Evolutionary conservation across 2,113 vertebrate genomes (phyloP).

Genomic region (Dicaeum eximium): DNA sequence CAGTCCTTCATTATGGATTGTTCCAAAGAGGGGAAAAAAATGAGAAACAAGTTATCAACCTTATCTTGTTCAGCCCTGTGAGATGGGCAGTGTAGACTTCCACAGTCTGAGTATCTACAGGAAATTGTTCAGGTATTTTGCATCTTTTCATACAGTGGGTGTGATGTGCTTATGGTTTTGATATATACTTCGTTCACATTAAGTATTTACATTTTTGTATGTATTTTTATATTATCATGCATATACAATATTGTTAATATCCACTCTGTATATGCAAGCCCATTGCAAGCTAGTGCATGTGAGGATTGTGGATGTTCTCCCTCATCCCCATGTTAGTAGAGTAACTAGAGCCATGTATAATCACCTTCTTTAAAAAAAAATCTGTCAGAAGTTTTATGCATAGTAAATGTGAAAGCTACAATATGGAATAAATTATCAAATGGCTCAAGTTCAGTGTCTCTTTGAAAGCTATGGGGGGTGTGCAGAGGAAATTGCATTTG

Average conservation of each 20-base stretch:
- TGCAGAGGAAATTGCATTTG: not conserved
- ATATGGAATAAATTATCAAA: conserved; percentile 31
- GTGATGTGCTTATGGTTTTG: not conserved
- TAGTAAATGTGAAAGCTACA: conserved; percentile 21
- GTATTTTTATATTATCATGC: not conserved
- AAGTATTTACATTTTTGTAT: not conserved
- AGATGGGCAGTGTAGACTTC: not conserved
- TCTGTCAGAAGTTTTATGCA: not conserved
- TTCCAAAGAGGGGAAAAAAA: not conserved
- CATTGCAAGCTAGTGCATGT: not conserved
- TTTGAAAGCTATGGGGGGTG: not conserved
- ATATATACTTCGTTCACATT: not conserved
- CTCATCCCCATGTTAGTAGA: not conserved
- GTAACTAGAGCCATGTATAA: not conserved
- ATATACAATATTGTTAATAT: not conserved
- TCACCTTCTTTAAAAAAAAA: not conserved
- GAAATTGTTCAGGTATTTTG: not conserved
- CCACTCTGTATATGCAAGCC: not conserved
- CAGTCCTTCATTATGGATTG: not conserved
- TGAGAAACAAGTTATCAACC: not conserved
- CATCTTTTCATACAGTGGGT: not conserved
- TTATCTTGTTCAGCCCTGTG: not conserved
- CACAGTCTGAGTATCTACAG: not conserved
- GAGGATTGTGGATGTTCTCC: not conserved
- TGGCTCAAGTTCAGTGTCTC: conserved; percentile 21